Conservation (phyloP, 1,140 invertebrate species). For the Drosophila insularis region DNA sequence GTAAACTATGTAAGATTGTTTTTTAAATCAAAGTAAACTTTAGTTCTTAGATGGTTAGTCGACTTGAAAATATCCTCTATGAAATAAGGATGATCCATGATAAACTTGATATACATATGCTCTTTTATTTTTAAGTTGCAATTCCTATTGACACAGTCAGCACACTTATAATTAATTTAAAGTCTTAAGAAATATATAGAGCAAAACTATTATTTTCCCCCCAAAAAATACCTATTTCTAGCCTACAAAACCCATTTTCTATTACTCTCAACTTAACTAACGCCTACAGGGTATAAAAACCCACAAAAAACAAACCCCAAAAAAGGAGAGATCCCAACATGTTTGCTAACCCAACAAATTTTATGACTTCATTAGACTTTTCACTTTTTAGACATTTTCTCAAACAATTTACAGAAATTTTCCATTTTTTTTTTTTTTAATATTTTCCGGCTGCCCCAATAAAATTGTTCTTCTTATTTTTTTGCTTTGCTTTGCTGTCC, state of each 20-base stretch:
- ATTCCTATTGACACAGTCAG: no score
- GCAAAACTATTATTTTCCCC: no score
- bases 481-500: not conserved
- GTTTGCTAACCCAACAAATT: conserved; percentile 41
- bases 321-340: conserved; percentile 53
- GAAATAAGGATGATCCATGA: no score
- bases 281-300: conserved; percentile 25
- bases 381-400: conserved; percentile 64
- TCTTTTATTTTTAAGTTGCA: no score
- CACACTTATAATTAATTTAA: no score
- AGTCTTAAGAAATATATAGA: no score
- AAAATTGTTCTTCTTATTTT: conserved; percentile 48
- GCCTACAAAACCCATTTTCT: not conserved
- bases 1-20: not conserved
- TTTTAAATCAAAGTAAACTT: not conserved
- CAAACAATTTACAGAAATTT: conserved; percentile 57
- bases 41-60: not conserved
- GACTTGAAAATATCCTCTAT: not conserved
- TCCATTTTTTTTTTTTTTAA: conserved; percentile 64
- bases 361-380: conserved; percentile 77
- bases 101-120: no score
- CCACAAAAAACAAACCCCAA: conserved; percentile 54
- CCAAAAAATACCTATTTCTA: no score
- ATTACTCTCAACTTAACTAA: conserved; percentile 6
- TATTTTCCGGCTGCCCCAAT: conserved; percentile 74